Evolutionary conservation across 2,888 invertebrate genomes (phyloP), one percentile per base, ranked within the genome.

Genomic region (Hirudinaria manillensis): DNA sequence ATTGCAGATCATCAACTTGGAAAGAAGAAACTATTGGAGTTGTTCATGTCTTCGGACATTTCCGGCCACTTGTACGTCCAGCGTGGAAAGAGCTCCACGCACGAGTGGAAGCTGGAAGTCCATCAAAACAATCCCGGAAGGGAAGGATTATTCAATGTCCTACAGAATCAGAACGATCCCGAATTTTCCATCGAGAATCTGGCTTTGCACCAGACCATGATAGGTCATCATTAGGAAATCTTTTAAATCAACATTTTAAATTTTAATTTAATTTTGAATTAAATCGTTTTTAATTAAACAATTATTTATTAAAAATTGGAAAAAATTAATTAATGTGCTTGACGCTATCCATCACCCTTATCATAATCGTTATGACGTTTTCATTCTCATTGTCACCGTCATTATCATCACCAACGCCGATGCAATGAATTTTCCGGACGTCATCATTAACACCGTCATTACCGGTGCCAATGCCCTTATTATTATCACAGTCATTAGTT

Each of bases 321-420:
- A n/a, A n/a, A n/a, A n/a, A n/a, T n/a, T n/a, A n/a, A n/a, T n/a
- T n/a, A n/a, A n/a, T n/a, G n/a, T n/a, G n/a, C n/a, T n/a, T n/a
- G n/a, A n/a, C n/a, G 53, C 16, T 53, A 19, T 19, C 21, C 53
- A 53, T 53, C 53, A 53, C 53, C 53, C 16, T 53, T 21, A 53
- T 53, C 53, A 21, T 53, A 13, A 53, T 53, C 53, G 21, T 53
- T 53, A 53, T 53, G 16, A 53, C 53, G 21, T 53, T 53, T 19
- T 53, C 53, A 53, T 53, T 21, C 16, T 53, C 53, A 53, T 53
- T 21, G 21, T 53, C 53, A 53, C 53, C 53, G 21, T 66, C 72
- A 72, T 72, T 61, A 72, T 66, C 61, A 72, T 72, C 72, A 72
- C 66, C 61, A 72, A 68, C 72, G 66, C 32, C 45, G 34, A 16